These are phyloP conservation scores for Lepidocolaptes lacrymiger DNA, from an alignment of 2,797 vertebrate genomes.

Conservation along the genomic window DNA sequence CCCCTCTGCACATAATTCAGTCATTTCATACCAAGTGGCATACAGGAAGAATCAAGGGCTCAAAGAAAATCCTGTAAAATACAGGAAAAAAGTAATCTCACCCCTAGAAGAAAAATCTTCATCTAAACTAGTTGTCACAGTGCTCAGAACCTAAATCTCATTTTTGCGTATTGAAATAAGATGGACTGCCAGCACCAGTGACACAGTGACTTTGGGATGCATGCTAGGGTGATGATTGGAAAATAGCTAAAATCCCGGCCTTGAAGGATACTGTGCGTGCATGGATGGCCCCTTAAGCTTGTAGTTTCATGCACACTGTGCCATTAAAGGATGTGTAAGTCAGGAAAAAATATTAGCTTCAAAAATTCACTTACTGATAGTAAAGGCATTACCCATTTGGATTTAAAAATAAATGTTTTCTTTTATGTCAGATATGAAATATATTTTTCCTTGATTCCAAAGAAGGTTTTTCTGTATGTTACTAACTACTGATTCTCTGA, in stretches of 20 bases:
- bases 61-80: neutral
- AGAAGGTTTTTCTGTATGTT: neutral
- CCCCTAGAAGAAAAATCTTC: neutral
- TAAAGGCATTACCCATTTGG: neutral
- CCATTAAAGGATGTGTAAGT: neutral
- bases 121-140: neutral
- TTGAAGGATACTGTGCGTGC: neutral
- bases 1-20: neutral
- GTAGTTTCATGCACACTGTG: neutral
- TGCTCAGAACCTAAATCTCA: neutral
- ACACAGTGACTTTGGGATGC: neutral
- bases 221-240: neutral
- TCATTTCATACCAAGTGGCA: neutral
- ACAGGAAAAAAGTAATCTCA: neutral
- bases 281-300: neutral
- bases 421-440: neutral
- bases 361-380: neutral
- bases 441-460: neutral
- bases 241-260: neutral
- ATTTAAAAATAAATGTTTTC: neutral
- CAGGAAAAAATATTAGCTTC: neutral
- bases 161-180: accelerated
- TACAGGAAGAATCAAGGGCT: neutral
- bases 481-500: neutral
- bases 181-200: neutral